Conservation (phyloP, 2,888 invertebrate species). For the Acanthoscelides obtectus region DNA sequence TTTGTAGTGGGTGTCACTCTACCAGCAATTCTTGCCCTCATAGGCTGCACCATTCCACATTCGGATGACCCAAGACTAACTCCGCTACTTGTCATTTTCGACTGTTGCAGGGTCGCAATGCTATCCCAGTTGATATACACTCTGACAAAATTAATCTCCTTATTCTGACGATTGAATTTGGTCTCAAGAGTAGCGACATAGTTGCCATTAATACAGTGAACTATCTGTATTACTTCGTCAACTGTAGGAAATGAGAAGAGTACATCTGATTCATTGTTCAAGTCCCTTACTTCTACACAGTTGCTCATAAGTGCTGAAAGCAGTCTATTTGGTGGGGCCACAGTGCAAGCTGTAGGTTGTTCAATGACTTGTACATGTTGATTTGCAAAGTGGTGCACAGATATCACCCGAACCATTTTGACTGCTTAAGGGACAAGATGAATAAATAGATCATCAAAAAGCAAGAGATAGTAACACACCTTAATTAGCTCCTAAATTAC, state of each 20-base stretch:
- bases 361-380: conserved; percentile 62
- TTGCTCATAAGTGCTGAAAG: conserved; percentile 59
- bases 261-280: conserved; percentile 46
- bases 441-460: not conserved
- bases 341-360: conserved; percentile 61
- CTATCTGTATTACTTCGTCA: conserved; percentile 62
- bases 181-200: conserved; percentile 64
- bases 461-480: not conserved
- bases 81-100: conserved; percentile 47
- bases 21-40: conserved; percentile 69
- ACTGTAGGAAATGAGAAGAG: conserved; percentile 68
- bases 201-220: conserved; percentile 64
- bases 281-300: conserved; percentile 56
- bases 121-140: conserved; percentile 73
- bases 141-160: conserved; percentile 55
- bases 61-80: conserved; percentile 43
- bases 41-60: conserved; percentile 51
- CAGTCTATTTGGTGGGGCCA: conserved; percentile 55
- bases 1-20: conserved; percentile 67
- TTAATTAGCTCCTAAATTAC: not conserved
- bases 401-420: conserved; percentile 63
- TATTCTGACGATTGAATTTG: conserved; percentile 50
- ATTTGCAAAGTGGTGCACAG: conserved; percentile 63
- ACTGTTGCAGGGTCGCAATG: conserved; percentile 47
- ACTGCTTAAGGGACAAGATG: not conserved